These are phyloP conservation scores for Omphaloscelis lunosa DNA, from an alignment of 2,888 invertebrate genomes.

Conservation along the genomic window DNA sequence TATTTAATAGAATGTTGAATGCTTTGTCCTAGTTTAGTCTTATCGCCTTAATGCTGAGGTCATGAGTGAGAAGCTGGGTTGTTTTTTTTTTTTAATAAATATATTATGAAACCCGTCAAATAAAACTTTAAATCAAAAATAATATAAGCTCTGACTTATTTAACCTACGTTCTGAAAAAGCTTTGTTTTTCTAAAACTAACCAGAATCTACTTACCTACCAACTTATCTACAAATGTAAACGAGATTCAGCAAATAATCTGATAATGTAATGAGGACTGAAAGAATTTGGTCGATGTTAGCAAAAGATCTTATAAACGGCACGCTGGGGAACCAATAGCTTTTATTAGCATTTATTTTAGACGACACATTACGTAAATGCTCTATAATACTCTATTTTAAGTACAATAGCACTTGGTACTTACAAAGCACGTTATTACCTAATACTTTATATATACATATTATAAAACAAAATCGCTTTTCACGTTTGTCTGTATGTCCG, in stretches of 20 bases:
- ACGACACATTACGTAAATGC: conserved; percentile 1
- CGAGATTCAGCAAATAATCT: conserved; percentile 48
- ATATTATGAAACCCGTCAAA: background rate
- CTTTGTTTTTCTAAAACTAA: conserved; percentile 11
- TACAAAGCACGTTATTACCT: no score
- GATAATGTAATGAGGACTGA: conserved; percentile 52
- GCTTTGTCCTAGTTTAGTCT: background rate
- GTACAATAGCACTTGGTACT: background rate
- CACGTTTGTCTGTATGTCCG: no score
- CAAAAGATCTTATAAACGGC: conserved; percentile 38
- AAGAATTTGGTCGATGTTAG: conserved; percentile 34
- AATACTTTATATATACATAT: no score
- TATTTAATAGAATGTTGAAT: conserved; percentile 9
- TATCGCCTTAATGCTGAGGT: background rate
- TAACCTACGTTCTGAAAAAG: background rate
- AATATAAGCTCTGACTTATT: background rate
- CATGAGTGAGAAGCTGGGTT: no score
- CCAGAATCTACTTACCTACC: conserved; percentile 13
- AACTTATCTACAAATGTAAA: conserved; percentile 41
- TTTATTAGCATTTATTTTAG: conserved; percentile 45
- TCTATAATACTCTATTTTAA: background rate
- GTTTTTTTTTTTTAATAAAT: no score
- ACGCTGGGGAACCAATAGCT: conserved; percentile 19
- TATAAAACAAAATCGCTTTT: no score
- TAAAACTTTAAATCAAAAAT: background rate